Conservation (phyloP, 2,797 vertebrate species). For the Falco rusticolus region DNA sequence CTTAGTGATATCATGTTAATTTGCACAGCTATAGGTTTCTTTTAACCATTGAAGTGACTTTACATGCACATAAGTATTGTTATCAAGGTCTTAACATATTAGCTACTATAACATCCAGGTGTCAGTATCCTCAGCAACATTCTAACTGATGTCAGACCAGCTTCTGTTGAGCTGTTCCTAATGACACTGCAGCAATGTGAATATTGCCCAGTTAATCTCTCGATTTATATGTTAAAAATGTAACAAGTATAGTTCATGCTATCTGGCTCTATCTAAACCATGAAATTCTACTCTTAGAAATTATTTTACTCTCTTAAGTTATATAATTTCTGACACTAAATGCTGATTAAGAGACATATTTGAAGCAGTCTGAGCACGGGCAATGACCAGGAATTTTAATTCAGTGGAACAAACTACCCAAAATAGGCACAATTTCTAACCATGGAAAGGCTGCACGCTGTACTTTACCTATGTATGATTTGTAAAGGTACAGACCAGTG, state of each 20-base stretch:
- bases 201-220: background rate
- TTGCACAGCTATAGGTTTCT: background rate
- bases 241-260: background rate
- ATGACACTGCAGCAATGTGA: background rate
- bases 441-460: background rate
- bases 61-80: accelerated
- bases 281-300: background rate
- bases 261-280: background rate
- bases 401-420: background rate
- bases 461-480: background rate
- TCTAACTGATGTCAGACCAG: background rate
- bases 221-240: background rate
- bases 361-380: background rate
- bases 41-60: background rate
- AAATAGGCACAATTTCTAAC: background rate
- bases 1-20: background rate
- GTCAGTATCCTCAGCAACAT: background rate
- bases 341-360: background rate
- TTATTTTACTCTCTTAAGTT: background rate
- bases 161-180: background rate
- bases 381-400: background rate
- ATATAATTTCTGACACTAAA: background rate
- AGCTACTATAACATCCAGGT: background rate
- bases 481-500: background rate
- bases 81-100: background rate